Conservation (phyloP, 1,140 invertebrate species). For the Aricia agestis region DNA sequence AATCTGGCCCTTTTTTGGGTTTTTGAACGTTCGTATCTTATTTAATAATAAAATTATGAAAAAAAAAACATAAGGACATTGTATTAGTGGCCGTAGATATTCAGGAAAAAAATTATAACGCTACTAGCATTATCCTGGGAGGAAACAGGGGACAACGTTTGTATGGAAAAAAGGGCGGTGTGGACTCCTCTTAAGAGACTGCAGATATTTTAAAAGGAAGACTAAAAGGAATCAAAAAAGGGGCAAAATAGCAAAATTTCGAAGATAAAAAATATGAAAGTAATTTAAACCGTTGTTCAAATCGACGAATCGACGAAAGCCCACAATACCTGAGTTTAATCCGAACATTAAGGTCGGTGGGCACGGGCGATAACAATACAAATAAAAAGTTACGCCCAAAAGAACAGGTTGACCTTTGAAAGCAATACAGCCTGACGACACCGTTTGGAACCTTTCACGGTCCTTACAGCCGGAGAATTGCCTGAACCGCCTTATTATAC, state of each 20-base stretch:
- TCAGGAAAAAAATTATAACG: no score
- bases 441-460: not conserved
- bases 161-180: no score
- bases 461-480: not conserved
- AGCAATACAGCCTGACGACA: not conserved
- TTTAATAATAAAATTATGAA: no score
- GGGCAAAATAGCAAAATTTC: not conserved
- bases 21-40: no score
- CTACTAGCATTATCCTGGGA: no score
- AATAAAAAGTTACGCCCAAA: constrained; percentile 1
- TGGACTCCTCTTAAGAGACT: no score
- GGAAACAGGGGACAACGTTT: no score
- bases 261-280: not conserved
- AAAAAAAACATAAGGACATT: no score
- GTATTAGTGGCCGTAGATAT: no score
- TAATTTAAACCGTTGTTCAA: not conserved
- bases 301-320: not conserved
- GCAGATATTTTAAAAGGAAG: no score
- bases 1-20: no score
- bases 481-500: not conserved
- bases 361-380: not conserved
- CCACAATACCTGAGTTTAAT: not conserved
- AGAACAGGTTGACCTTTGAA: not conserved
- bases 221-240: no score
- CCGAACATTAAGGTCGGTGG: not conserved